Evolutionary conservation across 1,140 invertebrate genomes (phyloP), one percentile per base, ranked within the genome.

Genomic region (Cydia pomonella): DNA sequence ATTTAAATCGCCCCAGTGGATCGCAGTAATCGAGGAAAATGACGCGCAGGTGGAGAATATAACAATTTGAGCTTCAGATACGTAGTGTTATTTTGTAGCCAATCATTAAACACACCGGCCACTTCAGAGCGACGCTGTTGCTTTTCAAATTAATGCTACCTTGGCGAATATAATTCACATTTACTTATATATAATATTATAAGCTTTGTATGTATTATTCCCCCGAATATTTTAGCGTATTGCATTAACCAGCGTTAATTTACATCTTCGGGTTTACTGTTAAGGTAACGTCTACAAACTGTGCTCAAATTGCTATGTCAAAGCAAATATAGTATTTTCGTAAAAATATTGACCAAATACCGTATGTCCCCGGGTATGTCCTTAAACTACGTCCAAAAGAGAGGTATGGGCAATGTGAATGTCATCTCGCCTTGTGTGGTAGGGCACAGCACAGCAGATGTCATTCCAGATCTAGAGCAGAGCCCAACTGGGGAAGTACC

Each of bases 1-100:
- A 69, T 69, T 69, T 69, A 69, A 69, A 69, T 69, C 64, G 64
- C 64, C 29, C 18, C 64, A 69, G 64, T 33, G 64, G 64, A 69
- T 69, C 64, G 64, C 29, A 33, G 64, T 69, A 69, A 69, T 69
- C 64, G 64, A 69, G 64, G 64, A 69, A 69, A 69, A 69, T 69
- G 64, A 69, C 64, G 64, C 64, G 29, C 64, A 69, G 64, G 64
- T 69, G 64, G 27, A 18, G 64, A 38, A 69, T 69, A 69, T 27
- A 69, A 38, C 64, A 69, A 69, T 69, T 69, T 69, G 16, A 21
- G 27, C 16, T 69, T 29, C 64, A 69, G 7, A 69, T 69, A 69
- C 21, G 64, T 33, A 21, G 64, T 33, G 33, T 69, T 69, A 18
- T 69, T 59, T 59, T 59, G 18, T 59, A n/a, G 53, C 21, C 53